These are phyloP conservation scores for Macropis europaea DNA, from an alignment of 2,888 invertebrate species.

Conservation along the genomic window DNA sequence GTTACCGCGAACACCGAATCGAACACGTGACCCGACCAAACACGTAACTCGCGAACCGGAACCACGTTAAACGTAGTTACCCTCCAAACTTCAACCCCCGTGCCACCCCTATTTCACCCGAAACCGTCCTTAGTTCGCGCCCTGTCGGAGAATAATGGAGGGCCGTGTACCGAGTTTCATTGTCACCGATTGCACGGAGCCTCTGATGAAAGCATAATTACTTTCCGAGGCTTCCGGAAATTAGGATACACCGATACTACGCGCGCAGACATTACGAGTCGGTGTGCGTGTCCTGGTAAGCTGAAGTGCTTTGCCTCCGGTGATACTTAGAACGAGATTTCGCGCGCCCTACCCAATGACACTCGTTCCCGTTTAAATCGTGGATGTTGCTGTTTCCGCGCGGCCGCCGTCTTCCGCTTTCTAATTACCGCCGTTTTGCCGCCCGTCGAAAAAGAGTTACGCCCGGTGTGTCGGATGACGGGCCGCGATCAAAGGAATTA, in stretches of 20 bases:
- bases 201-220: slow-evolving; percentile 53
- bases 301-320: background rate
- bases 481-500: background rate
- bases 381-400: background rate
- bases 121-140: slow-evolving; percentile 35
- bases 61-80: slow-evolving; percentile 54
- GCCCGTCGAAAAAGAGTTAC: background rate
- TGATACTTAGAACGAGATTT: background rate
- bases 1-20: slow-evolving; percentile 45
- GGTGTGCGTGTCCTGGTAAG: slow-evolving; percentile 3
- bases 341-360: background rate
- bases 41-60: slow-evolving; percentile 24
- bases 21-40: slow-evolving; percentile 31
- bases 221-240: slow-evolving; percentile 44
- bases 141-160: slow-evolving; percentile 48
- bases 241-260: slow-evolving; percentile 51
- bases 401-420: too few species aligned
- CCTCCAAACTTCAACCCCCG: slow-evolving; percentile 56
- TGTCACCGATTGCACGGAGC: slow-evolving; percentile 47
- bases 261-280: background rate
- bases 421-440: too few species aligned
- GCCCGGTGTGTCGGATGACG: background rate
- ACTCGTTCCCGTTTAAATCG: too few species aligned
- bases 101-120: too few species aligned
- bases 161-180: slow-evolving; percentile 51